Evolutionary conservation across 2,797 vertebrate genomes (phyloP), one percentile per base, ranked within the genome.

Genomic region (Syngnathus rostellatus): DNA sequence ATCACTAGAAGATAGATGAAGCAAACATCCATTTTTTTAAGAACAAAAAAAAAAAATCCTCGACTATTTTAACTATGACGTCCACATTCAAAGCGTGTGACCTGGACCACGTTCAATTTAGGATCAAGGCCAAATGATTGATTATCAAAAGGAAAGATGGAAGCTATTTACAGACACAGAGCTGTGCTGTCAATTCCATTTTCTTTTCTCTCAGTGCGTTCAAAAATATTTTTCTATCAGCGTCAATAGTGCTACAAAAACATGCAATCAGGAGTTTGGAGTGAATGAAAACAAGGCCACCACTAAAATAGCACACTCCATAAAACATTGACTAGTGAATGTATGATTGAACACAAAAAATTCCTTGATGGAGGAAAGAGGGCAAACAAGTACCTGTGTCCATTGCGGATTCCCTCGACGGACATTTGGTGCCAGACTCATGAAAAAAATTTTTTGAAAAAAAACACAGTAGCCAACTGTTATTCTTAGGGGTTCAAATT

Each of bases 381-480:
- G 65, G 68, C 60, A 66, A 80, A 69, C 6, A 64, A 75, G 72
- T 84, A 88, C 85, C 85, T 87, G 84, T 80, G 69, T 81, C 66
- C 76, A 82, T 65, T 69, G 69, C 74, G 77, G 76, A 77, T 82
- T 85, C 81, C 85, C 81, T 43, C 78, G 84, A 81, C 78, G 8
- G 70, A 79, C 83, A 5, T 81, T 87, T 72, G 71, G 76, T 69
- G 82, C 77, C 82, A 84, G 85, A 81, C 78, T 83, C 72, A 68
- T 82, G 78, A 77, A 87, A 31, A n/a, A n/a, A n/a, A n/a, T n/a
- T n/a, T n/a, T n/a, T n/a, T n/a, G n/a, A n/a, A 31, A 31, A 31
- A 31, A 85, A 88, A 87, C 84, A 86, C 84, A 86, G 86, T 80
- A 88, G 86, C 85, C 58, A 68, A 68, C 76, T 87, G 84, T 86